phyloP scores from a whole-genome alignment of 37 sponge, comb jelly and placozoan genomes.

The Chondrilla cf. caribensis region DNA sequence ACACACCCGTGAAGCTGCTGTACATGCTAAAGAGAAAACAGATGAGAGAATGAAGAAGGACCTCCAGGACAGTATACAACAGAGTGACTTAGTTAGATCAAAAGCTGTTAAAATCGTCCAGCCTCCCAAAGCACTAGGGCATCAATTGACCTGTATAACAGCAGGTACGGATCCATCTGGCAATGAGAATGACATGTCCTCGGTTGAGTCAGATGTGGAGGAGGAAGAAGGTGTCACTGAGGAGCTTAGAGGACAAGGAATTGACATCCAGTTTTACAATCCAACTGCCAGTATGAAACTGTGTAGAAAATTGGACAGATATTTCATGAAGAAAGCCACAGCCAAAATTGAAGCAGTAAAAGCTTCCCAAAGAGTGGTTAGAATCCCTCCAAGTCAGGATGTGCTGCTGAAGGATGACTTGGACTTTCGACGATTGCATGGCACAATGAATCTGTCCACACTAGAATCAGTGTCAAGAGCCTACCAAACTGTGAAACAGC shows the following conservation, averaged over 20 bases:
- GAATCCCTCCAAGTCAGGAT: background rate
- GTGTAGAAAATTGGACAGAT: conserved; percentile 27
- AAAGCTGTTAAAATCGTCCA: too few species aligned
- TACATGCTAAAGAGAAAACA: too few species aligned
- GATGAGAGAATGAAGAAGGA: too few species aligned
- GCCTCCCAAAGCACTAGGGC: background rate
- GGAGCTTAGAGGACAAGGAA: background rate
- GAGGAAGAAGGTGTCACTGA: background rate
- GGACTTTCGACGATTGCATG: conserved; percentile 32
- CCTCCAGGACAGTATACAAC: too few species aligned
- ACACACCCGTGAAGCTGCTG: too few species aligned
- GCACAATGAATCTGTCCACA: conserved; percentile 44
- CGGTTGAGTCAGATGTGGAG: background rate
- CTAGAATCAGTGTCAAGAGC: conserved; percentile 37
- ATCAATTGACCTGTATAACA: background rate
- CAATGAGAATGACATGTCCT: background rate
- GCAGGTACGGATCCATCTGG: background rate
- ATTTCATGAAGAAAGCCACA: conserved; percentile 32
- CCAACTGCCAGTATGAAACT: background rate
- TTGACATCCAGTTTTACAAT: background rate
- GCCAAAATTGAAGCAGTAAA: conserved; percentile 29
- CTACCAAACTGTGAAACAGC: conserved; percentile 9
- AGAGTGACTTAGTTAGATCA: too few species aligned
- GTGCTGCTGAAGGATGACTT: conserved; percentile 42
- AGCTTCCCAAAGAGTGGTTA: conserved; percentile 1